Conservation (phyloP, 2,888 invertebrate genomes). For the Agrypnus murinus region DNA sequence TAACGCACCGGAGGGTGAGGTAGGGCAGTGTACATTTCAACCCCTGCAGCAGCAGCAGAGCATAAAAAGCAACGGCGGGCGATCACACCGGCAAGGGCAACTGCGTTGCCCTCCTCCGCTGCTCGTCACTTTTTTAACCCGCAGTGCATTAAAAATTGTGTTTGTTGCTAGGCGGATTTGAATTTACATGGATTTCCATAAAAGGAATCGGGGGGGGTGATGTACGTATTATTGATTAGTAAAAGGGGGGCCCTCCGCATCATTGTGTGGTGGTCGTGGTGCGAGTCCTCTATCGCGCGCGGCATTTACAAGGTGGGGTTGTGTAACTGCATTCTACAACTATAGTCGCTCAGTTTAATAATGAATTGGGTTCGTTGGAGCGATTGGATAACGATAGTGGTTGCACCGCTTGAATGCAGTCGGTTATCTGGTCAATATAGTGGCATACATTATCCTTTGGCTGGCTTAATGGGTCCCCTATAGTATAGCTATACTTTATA, state of each 20-base stretch:
- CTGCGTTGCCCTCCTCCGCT: constrained; percentile 9
- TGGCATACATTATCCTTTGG: constrained; percentile 14
- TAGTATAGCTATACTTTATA: constrained; percentile 28
- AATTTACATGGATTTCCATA: constrained; percentile 44
- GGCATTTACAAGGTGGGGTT: constrained; percentile 52
- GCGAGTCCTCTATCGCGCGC: constrained; percentile 36
- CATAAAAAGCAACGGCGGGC: background rate
- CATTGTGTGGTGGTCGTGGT: constrained; percentile 40
- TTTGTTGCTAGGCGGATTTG: constrained; percentile 47
- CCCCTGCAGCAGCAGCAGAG: constrained; percentile 9
- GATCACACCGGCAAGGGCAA: no score
- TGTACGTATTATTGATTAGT: constrained; percentile 51
- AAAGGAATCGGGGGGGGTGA: constrained; percentile 45
- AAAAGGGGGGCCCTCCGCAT: constrained; percentile 36
- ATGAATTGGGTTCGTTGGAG: background rate
- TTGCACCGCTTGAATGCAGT: background rate
- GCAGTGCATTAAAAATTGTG: constrained; percentile 43
- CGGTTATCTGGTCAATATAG: constrained; percentile 27
- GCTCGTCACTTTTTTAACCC: background rate
- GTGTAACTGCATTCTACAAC: constrained; percentile 55
- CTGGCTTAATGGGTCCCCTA: constrained; percentile 28
- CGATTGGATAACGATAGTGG: background rate
- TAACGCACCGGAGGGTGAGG: constrained; percentile 48
- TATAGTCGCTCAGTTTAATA: constrained; percentile 34
- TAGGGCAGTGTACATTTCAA: constrained; percentile 35